Evolutionary conservation across 2,113 vertebrate species (phyloP), one percentile per base, ranked within the genome.

Genomic region (Gopherus flavomarginatus): DNA sequence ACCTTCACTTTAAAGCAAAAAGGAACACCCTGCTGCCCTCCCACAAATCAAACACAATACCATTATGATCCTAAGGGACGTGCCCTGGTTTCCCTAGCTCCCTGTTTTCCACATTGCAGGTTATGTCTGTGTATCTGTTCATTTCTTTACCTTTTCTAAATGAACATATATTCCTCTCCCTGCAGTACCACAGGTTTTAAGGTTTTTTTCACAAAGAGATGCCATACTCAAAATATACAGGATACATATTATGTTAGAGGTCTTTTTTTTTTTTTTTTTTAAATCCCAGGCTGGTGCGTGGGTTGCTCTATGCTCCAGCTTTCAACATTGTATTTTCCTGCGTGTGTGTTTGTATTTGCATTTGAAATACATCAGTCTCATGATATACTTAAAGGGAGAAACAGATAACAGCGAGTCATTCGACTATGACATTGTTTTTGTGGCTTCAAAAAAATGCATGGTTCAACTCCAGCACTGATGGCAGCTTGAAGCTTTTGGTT

Each of bases 241-340:
- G 98, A 98, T 98, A 95, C 22, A 1, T 82, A 91, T 86, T 94
- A 96, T 97, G 97, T 97, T 98, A 98, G 97, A 97, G 93, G 97
- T 96, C 97, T 97, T 96, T n/a, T 81, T 97, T 96, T n/a, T 81
- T 81, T 90, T 62, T 93, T 97, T 98, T 98, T 97, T 97, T 96
- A 98, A 98, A 98, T 98, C 97, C 98, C 98, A 98, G 98, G 98
- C 98, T 98, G 98, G 98, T 98, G 98, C 97, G 96, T 94, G 90
- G 96, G 96, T 98, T 97, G 96, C 96, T 98, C 96, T 97, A 98
- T 97, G 96, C 97, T 97, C 93, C 95, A 97, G 94, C 96, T 94
- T 96, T 91, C 96, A 92, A 96, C 95, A 77, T 86, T 93, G 81
- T 93, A 85, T 75, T 7, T 24, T 87, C 83, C 89, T 95, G 57